phyloP scores from a whole-genome alignment of 2,888 invertebrate species.

The Torymus tubicola region DNA sequence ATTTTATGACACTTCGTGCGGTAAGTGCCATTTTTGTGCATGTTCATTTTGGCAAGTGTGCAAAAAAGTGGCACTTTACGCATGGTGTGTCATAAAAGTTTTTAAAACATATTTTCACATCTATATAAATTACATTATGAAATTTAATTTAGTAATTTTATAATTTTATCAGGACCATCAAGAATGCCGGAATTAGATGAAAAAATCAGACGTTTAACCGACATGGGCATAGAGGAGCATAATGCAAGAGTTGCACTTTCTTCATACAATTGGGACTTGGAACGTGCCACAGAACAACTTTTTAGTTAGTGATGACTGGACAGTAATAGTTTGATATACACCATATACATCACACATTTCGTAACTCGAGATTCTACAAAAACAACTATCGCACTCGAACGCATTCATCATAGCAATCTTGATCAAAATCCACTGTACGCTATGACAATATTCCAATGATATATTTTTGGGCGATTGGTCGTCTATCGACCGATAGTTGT shows the following conservation, averaged over 20 bases:
- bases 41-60: no score
- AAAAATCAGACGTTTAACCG: slow-evolving; percentile 91
- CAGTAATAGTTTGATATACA: slow-evolving; percentile 60
- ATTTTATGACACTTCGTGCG: no score
- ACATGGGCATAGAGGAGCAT: slow-evolving; percentile 96
- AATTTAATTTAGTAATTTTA: slow-evolving; percentile 34
- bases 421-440: slow-evolving; percentile 63
- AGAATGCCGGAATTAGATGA: slow-evolving; percentile 88
- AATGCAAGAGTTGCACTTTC: slow-evolving; percentile 93
- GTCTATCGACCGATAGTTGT: slow-evolving; percentile 61
- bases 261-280: slow-evolving; percentile 94
- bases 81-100: not conserved
- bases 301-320: slow-evolving; percentile 83
- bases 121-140: not conserved
- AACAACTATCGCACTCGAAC: slow-evolving; percentile 56
- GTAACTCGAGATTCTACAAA: slow-evolving; percentile 51
- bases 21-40: no score
- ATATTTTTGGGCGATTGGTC: slow-evolving; percentile 55
- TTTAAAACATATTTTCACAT: no score
- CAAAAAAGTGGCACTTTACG: no score
- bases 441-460: slow-evolving; percentile 65
- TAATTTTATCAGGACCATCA: slow-evolving; percentile 81
- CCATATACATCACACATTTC: slow-evolving; percentile 64
- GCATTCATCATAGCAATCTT: slow-evolving; percentile 63
- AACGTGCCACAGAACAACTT: slow-evolving; percentile 92